phyloP scores from a whole-genome alignment of 2,888 invertebrate genomes.

The Formica aserva region DNA sequence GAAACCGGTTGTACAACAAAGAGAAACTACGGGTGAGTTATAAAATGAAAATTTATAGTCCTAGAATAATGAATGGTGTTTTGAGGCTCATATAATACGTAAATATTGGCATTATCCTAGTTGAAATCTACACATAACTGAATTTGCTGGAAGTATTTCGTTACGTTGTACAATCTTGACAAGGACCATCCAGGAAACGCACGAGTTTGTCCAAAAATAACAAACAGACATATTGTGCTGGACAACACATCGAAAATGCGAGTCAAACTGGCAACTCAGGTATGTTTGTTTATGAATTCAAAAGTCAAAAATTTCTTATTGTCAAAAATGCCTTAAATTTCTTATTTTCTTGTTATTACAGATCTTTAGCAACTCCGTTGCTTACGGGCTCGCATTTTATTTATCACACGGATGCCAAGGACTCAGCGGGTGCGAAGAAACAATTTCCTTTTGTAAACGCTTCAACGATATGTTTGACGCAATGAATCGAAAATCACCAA shows the following conservation, averaged over 20 bases:
- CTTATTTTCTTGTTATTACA: background rate
- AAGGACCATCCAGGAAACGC: background rate
- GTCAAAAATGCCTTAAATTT: too few relatives aligned
- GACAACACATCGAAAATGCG: conserved; percentile 4
- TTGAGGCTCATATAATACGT: too few relatives aligned
- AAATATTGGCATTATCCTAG: too few relatives aligned
- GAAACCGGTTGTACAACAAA: background rate
- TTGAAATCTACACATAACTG: too few relatives aligned
- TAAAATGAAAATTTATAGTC: background rate
- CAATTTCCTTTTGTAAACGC: background rate
- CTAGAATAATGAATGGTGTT: too few relatives aligned
- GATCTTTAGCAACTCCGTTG: background rate
- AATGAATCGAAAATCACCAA: background rate
- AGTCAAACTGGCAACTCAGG: background rate
- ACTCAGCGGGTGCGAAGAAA: background rate
- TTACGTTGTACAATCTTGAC: background rate
- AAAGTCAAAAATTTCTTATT: too few relatives aligned
- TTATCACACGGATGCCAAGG: background rate
- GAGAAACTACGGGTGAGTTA: background rate
- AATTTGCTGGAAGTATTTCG: background rate
- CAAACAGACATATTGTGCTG: background rate
- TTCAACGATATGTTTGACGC: background rate
- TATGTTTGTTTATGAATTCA: too few relatives aligned
- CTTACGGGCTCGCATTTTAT: background rate
- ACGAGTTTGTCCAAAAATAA: background rate